Percentiles rank a stretch among this genome's conserved stretches.
phyloP scores from a whole-genome alignment of 2,888 invertebrate species.

The Agriopis aurantiaria region DNA sequence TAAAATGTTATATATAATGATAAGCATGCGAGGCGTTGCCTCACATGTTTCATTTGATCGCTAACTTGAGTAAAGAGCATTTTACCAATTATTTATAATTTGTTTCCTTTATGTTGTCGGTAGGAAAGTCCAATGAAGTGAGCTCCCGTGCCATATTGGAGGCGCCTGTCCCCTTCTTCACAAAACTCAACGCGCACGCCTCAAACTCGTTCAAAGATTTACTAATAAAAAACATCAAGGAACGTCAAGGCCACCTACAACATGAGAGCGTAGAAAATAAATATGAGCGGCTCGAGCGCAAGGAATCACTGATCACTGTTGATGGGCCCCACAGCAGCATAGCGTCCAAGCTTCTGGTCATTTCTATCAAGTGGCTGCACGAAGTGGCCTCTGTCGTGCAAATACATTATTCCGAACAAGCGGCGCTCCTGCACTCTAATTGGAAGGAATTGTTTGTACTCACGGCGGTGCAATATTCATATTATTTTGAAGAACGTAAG shows the following conservation, averaged over 20 bases:
- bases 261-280: slow-evolving; percentile 44
- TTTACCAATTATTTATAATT: too few species aligned
- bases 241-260: slow-evolving; percentile 46
- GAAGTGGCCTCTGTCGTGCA: slow-evolving; percentile 92
- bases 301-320: slow-evolving; percentile 73
- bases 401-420: slow-evolving; percentile 88
- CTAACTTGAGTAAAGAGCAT: too few species aligned
- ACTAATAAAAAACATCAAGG: slow-evolving; percentile 44
- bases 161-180: slow-evolving; percentile 66
- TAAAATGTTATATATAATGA: too few species aligned
- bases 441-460: slow-evolving; percentile 95
- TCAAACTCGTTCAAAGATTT: slow-evolving; percentile 43
- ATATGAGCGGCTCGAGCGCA: slow-evolving; percentile 26
- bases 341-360: slow-evolving; percentile 89
- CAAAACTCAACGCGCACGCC: slow-evolving; percentile 44
- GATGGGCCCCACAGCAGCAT: slow-evolving; percentile 88
- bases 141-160: slow-evolving; percentile 61
- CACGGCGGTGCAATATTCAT: slow-evolving; percentile 93
- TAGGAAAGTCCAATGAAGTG: slow-evolving; percentile 7
- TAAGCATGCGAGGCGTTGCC: too few species aligned
- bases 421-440: slow-evolving; percentile 90
- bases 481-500: slow-evolving; percentile 90
- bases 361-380: slow-evolving; percentile 93
- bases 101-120: neutral
- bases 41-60: too few species aligned